A percentile compares a stretch with the other conserved stretches of the same genome.
These are phyloP conservation scores for Uria lomvia DNA, from an alignment of 2,113 vertebrate species.

Conservation along the genomic window DNA sequence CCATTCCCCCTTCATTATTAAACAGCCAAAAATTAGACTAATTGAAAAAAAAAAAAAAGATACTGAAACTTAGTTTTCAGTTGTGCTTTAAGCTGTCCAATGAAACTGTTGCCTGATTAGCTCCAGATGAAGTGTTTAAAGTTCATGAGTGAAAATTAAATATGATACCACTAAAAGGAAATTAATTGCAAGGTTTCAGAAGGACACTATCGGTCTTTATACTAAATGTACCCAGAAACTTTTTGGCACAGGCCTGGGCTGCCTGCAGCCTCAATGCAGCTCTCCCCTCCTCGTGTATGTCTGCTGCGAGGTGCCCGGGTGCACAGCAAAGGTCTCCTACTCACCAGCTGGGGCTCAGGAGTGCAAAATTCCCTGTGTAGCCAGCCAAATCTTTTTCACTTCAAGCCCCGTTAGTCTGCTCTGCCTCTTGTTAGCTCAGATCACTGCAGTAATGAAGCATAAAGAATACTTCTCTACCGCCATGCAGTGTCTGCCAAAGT, in stretches of 20 bases:
- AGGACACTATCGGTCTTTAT: neutral
- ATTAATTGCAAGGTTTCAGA: neutral
- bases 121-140: neutral
- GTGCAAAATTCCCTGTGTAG: neutral
- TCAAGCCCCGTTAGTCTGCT: neutral
- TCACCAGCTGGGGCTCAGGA: neutral
- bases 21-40: neutral
- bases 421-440: neutral
- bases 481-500: neutral
- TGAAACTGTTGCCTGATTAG: neutral
- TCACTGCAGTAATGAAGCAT: neutral
- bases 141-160: neutral
- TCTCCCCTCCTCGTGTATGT: neutral
- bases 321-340: fast-evolving
- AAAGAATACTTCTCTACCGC: neutral
- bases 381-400: neutral
- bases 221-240: neutral
- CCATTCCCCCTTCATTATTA: neutral
- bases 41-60: neutral
- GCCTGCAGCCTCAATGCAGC: neutral
- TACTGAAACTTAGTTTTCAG: neutral
- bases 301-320: neutral
- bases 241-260: neutral
- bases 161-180: neutral
- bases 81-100: neutral